Evolutionary conservation across 1,140 invertebrate species (phyloP), one percentile per base, ranked within the genome.

Genomic region (Zaprionus capensis): DNA sequence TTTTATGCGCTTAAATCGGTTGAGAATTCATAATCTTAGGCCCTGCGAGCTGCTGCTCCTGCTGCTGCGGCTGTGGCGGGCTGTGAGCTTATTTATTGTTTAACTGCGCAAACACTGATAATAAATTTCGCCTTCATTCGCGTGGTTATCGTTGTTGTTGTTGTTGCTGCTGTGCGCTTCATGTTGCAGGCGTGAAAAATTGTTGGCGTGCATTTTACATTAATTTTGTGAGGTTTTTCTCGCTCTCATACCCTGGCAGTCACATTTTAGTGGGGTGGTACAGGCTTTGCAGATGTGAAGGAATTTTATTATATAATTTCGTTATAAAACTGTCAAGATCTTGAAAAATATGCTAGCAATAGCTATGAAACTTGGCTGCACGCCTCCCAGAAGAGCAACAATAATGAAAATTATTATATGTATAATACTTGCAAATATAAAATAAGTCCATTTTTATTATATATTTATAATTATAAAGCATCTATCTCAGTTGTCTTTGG

Each of bases 171-270:
- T 46, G 59, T 15, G 36, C 38, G 17, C 28, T 57, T 75, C 28
- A 63, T 71, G 61, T 76, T 76, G 69, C 73, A 72, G 74, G 74
- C 74, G 70, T 76, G 74, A 76, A 76, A 76, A 72, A 76, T 76
- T 72, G 74, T 76, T 67, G 70, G 74, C 74, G 34, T 76, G 74
- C 69, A 76, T 72, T 76, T 76, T 49, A 76, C 73, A 71, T 75
- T 53, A 59, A 75, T 49, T 71, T 70, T 17, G 46, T 71, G 46
- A n/a, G 22, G 22, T 62, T 56, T 61, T 56, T 59, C 46, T 12
- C 53, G 3, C 5, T 57, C 41, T 20, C 3, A 9, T 51, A 51
- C 46, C 46, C 46, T 26, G 15, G 46, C 4, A 24, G 20, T 17
- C 2, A 14, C 1, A 24, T 20, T 22, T 1, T 4, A 24, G 11